Evolutionary conservation across 2,797 vertebrate species (phyloP).

Genomic region (Rhabdomys pumilio): DNA sequence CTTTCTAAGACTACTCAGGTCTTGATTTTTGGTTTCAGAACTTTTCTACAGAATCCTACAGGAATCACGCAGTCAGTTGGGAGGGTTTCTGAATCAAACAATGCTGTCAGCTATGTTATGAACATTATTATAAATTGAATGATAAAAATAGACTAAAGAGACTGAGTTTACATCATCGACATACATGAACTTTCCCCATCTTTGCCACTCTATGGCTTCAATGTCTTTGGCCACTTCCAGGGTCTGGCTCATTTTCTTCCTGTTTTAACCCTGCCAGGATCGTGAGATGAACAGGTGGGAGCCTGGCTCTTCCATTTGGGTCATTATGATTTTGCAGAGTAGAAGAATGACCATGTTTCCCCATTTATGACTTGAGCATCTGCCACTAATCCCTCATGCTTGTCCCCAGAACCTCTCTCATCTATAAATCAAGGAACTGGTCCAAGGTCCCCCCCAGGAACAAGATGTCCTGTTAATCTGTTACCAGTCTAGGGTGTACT

Average conservation of each 20-base stretch:
- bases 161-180: not conserved
- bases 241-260: not conserved
- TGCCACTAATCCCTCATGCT: not conserved
- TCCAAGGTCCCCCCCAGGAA: not conserved
- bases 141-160: conserved; percentile 27
- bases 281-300: not conserved
- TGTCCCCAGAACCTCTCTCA: not conserved
- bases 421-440: not conserved
- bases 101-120: not conserved
- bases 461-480: not conserved
- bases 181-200: not conserved
- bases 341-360: conserved; percentile 3
- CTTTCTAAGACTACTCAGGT: not conserved
- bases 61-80: not conserved
- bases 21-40: not conserved
- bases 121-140: not conserved
- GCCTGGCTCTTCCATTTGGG: conserved; percentile 22
- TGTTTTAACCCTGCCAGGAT: not conserved
- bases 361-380: not conserved
- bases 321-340: not conserved
- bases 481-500: not conserved
- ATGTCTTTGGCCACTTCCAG: not conserved
- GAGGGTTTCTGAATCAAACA: not conserved
- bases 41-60: not conserved
- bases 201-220: conserved; percentile 11